A percentile compares a stretch with the other conserved stretches of the same genome.
Evolutionary conservation across 2,113 vertebrate genomes (phyloP).

Genomic region (Nibea albiflora): DNA sequence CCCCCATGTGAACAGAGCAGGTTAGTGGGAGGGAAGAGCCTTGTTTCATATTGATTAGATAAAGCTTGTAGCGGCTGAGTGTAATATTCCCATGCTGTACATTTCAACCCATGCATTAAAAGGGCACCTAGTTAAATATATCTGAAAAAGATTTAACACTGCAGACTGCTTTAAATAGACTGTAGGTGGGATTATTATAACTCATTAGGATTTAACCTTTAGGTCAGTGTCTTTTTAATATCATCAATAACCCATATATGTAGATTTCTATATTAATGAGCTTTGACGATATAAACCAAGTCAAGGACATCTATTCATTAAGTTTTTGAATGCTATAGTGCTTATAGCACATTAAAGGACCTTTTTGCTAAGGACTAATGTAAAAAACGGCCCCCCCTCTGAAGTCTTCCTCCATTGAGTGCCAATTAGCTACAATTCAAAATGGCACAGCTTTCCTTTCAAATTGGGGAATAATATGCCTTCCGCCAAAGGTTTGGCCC

Average conservation of each 20-base stretch:
- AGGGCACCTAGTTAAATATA: slow-evolving; percentile 15
- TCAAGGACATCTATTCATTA: slow-evolving; percentile 20
- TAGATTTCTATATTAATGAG: slow-evolving; percentile 8
- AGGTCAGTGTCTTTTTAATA: slow-evolving; percentile 25
- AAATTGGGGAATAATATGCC: slow-evolving; percentile 74
- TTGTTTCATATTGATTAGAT: slow-evolving; percentile 3
- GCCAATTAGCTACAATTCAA: slow-evolving; percentile 78
- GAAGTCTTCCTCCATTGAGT: slow-evolving; percentile 55
- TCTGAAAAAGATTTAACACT: slow-evolving; percentile 14
- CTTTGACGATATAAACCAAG: slow-evolving; percentile 14
- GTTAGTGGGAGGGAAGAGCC: not conserved
- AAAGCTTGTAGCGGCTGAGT: not conserved
- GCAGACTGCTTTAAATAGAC: slow-evolving; percentile 16
- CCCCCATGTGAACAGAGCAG: not conserved
- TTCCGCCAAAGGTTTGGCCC: slow-evolving; percentile 74
- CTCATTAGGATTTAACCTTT: slow-evolving; percentile 22
- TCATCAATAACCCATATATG: not conserved
- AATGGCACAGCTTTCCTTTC: slow-evolving; percentile 78
- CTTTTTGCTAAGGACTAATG: slow-evolving; percentile 39
- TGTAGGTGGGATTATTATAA: slow-evolving; percentile 1
- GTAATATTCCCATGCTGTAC: not conserved
- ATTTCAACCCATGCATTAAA: slow-evolving; percentile 9
- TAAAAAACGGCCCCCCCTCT: slow-evolving; percentile 41
- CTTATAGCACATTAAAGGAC: slow-evolving; percentile 41
- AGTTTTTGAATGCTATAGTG: slow-evolving; percentile 6